Evolutionary conservation across 2,113 vertebrate genomes (phyloP).

Genomic region (Pterocles orientalis): DNA sequence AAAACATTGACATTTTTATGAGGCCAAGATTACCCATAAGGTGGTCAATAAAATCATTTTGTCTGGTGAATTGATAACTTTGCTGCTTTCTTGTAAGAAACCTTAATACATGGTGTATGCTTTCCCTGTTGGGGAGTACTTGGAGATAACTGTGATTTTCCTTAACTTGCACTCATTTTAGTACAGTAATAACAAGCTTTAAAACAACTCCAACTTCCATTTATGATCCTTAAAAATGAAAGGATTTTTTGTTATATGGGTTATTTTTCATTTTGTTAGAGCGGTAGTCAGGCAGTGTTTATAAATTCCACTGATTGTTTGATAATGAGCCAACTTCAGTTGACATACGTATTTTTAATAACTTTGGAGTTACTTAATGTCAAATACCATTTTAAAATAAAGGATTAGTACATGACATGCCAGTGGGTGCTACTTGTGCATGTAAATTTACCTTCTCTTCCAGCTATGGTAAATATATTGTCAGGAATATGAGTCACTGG

Average conservation of each 20-base stretch:
- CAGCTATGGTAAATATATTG: constrained; percentile 40
- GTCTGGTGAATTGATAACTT: not conserved
- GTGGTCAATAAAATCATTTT: not conserved
- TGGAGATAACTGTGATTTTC: not conserved
- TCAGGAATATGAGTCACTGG: constrained; percentile 62
- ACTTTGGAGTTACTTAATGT: not conserved
- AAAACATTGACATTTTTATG: not conserved
- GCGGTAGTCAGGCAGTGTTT: not conserved
- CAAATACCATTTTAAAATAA: constrained; percentile 49
- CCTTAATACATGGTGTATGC: not conserved
- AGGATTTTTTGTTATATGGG: not conserved
- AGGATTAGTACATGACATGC: constrained; percentile 41
- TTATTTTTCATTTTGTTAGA: not conserved
- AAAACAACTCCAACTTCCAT: not conserved
- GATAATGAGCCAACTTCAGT: not conserved
- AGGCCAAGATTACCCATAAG: not conserved
- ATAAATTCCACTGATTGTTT: not conserved
- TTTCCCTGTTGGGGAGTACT: not conserved
- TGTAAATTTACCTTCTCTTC: constrained; percentile 57
- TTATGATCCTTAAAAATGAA: not conserved
- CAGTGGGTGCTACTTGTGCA: constrained; percentile 7
- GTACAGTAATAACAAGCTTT: not conserved
- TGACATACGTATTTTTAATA: not conserved
- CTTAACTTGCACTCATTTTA: not conserved
- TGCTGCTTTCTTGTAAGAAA: not conserved